Base-by-base conservation (phyloP, 1,140 invertebrate species). In the Portunus trituberculatus region DNA sequence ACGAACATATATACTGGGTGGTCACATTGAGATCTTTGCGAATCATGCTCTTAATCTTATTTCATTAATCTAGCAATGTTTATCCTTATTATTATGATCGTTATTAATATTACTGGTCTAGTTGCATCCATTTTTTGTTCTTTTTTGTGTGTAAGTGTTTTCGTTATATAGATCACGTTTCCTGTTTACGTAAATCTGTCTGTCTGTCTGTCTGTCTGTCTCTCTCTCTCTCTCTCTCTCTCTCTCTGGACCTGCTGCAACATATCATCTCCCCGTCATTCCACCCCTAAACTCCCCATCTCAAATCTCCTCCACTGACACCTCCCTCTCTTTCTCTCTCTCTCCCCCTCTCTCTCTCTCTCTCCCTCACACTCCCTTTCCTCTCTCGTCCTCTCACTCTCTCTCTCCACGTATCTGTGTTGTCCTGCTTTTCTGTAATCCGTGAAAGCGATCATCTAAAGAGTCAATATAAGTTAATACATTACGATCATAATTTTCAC, bases 141-240 rank as follows among this genome's bases (percentile, higher is more conserved):
- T 59, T 59, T 59, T 59, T 59, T 59, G 52, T 59, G 52, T 59
- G 12, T 59, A 20, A 20, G 52, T 59, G 52, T 59, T 59, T 10
- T 59, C 52, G 10, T 10, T 59, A 12, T 59, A 12, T 59, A 12
- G 3, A 12, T 59, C 83, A 20, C 83, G 10, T n/a, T 86, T n/a
- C n/a, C 83, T 86, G 12, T n/a, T n/a, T 86, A 4, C 28, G 12
- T 86, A 12, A 20, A 4, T 86, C 3, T 86, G 12, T 4, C 83
- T 86, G 16, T 87, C 86, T 87, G 16, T 87, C 84, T 87, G 12
- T 87, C 84, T 87, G 16, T 87, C 86, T 87, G 16, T 87, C 86
- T 87, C 86, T 87, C 86, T 87, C 86, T 87, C 86, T 87, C 86
- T 87, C 86, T 87, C 86, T 87, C 86, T 87, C 86, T 87, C 86